phyloP scores from a whole-genome alignment of 2,797 vertebrate species.

The Rhinoraja longicauda region DNA sequence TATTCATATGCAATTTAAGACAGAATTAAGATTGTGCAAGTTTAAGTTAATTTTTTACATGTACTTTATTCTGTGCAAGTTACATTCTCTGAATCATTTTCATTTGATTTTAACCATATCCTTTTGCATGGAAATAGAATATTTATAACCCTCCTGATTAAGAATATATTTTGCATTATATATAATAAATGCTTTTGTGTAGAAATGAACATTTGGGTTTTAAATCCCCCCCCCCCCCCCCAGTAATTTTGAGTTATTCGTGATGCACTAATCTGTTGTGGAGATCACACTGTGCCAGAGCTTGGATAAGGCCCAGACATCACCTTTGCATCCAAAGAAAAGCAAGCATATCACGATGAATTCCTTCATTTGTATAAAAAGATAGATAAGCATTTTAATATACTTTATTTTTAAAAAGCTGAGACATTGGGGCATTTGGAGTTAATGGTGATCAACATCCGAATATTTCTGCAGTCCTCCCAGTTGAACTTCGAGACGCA shows the following conservation, averaged over 20 bases:
- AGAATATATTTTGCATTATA: neutral
- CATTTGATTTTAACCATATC: neutral
- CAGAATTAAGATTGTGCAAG: neutral
- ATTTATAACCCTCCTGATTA: neutral
- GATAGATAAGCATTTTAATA: neutral
- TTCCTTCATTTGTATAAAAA: neutral
- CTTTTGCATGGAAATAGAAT: neutral
- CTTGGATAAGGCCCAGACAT: neutral
- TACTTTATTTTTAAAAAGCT: neutral
- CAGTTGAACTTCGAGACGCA: too few species aligned
- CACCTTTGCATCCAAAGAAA: neutral
- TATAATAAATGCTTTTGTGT: neutral
- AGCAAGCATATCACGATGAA: neutral
- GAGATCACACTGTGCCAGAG: neutral
- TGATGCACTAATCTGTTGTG: too few species aligned
- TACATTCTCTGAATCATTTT: neutral
- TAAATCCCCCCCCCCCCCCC: too few species aligned
- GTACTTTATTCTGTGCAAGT: neutral
- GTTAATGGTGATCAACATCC: too few species aligned
- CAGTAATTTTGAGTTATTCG: neutral
- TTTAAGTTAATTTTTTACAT: neutral
- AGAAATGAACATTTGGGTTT: neutral
- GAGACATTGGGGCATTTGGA: neutral
- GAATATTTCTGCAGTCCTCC: too few species aligned
- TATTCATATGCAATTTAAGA: neutral